Percentiles rank a stretch among this genome's conserved stretches.
These are phyloP conservation scores for Pocillopora grandis DNA, from an alignment of 92 coral and sea anemone genomes.

Conservation along the genomic window DNA sequence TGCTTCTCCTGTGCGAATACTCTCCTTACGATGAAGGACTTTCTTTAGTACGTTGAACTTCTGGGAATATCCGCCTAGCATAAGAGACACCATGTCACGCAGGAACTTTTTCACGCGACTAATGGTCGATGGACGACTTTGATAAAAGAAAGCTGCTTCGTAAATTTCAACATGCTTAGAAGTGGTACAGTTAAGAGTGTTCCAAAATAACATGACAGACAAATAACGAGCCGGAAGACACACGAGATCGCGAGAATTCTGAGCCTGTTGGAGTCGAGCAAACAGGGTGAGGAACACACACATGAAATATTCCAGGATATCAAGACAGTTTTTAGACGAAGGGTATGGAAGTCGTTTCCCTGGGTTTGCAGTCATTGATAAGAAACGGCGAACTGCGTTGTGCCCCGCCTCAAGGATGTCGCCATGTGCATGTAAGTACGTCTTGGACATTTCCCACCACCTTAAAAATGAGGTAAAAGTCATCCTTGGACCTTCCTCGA, in stretches of 20 bases:
- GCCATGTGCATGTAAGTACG: slow-evolving; percentile 40
- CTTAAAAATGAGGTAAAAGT: slow-evolving; percentile 30
- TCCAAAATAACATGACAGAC: slow-evolving; percentile 54
- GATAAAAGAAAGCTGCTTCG: not conserved
- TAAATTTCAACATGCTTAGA: not conserved
- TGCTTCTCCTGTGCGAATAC: slow-evolving; percentile 36
- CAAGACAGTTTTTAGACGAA: slow-evolving; percentile 54
- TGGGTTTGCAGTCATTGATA: slow-evolving; percentile 58
- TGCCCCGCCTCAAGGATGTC: slow-evolving; percentile 69
- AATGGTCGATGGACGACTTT: not conserved
- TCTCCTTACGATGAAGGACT: slow-evolving; percentile 13
- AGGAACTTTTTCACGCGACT: not conserved
- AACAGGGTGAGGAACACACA: slow-evolving; percentile 65
- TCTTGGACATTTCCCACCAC: slow-evolving; percentile 71
- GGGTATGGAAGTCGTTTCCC: slow-evolving; percentile 38
- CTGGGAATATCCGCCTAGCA: slow-evolving; percentile 11
- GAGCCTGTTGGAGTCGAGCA: slow-evolving; percentile 35
- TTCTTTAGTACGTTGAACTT: slow-evolving; percentile 54
- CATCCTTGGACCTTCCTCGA: slow-evolving; percentile 41
- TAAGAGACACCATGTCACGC: slow-evolving; percentile 16
- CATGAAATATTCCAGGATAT: slow-evolving; percentile 63
- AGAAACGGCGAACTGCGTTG: slow-evolving; percentile 56
- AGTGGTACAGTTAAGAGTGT: slow-evolving; percentile 10
- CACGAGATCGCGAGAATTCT: slow-evolving; percentile 11
- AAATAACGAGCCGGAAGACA: slow-evolving; percentile 73